Base-by-base conservation (phyloP, 30 jellyfish, hydroid and myxozoan species). In the Euphysa ruthae region DNA sequence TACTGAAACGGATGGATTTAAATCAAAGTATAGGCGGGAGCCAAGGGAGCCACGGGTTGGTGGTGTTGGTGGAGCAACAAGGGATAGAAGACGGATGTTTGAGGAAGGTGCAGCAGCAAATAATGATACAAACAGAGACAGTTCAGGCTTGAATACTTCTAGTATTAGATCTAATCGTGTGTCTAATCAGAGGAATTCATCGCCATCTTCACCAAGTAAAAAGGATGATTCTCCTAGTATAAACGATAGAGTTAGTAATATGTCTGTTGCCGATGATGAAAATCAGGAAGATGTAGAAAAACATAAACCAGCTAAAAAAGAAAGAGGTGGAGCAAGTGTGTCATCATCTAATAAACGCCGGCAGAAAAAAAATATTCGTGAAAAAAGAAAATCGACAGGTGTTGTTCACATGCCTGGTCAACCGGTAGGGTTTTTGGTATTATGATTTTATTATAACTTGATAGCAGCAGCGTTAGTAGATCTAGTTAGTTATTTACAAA, bases 301-400 rank as follows among this genome's bases (percentile, higher is more conserved):
- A 22, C 55, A 63, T 20, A 70, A 51, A 30, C 24, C 69, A 50
- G 16, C 22, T 38, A 21, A n/a, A 8, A 65, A 65, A 29, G 35
- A 35, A 5, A 35, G 62, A 4, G 77, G 90, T 25, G 96, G 93
- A 10, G 93, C 92, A 10, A 84, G 92, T 64, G 85, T 85, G 27
- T 65, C 75, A 4, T 65, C 91, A 27, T 56, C 87, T 71, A 64
- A 69, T 35, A 85, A 85, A 73, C 81, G 96, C 21, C 84, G 68
- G 33, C 83, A 73, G 57, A 72, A 80, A 73, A 85, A 73, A 66
- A 78, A 85, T 65, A 54, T 85, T 71, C 65, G 96, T 22, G 96
- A 85, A 66, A 85, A 85, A 78, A 76, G 96, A 49, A 68, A 92
- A 46, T 85, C 96, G 4, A 85, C 96, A 0, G 96, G 96, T 20